phyloP scores from a whole-genome alignment of 2,888 invertebrate genomes.

The Petrophora chlorosata region DNA sequence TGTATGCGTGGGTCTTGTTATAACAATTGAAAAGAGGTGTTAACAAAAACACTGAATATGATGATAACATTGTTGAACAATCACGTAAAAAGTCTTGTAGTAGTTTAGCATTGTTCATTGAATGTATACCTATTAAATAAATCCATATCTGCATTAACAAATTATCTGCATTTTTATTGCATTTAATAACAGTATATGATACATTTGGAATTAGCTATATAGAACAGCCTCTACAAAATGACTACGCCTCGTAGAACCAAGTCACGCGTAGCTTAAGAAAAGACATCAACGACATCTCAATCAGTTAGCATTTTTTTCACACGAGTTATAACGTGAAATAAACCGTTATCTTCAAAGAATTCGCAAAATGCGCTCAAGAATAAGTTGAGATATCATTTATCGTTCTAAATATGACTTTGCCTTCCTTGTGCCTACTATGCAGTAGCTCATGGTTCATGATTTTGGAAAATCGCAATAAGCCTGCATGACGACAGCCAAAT shows the following conservation, averaged over 20 bases:
- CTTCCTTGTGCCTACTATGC: too few species aligned
- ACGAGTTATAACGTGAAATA: too few species aligned
- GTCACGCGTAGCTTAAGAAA: constrained; percentile 21
- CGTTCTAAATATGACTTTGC: too few species aligned
- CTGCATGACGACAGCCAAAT: too few species aligned
- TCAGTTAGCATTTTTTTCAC: constrained; percentile 8
- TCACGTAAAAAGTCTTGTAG: not conserved
- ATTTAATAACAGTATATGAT: not conserved
- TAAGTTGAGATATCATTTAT: too few species aligned
- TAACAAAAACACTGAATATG: not conserved
- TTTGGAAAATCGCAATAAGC: too few species aligned
- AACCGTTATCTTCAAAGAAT: too few species aligned
- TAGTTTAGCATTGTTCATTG: too few species aligned
- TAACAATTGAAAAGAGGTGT: constrained; percentile 1
- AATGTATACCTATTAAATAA: too few species aligned
- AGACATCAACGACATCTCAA: constrained; percentile 23
- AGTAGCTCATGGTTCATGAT: too few species aligned
- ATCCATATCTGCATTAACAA: too few species aligned
- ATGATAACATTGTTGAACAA: not conserved
- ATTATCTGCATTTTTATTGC: not conserved
- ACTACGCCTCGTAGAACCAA: constrained; percentile 20
- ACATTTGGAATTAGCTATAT: not conserved
- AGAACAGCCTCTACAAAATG: constrained; percentile 8
- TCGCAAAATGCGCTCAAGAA: too few species aligned
- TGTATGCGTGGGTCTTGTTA: not conserved